Percentiles rank a stretch among this genome's conserved stretches.
These are phyloP conservation scores for Desmodus rotundus DNA, from an alignment of 2,113 vertebrate species.

Conservation along the genomic window DNA sequence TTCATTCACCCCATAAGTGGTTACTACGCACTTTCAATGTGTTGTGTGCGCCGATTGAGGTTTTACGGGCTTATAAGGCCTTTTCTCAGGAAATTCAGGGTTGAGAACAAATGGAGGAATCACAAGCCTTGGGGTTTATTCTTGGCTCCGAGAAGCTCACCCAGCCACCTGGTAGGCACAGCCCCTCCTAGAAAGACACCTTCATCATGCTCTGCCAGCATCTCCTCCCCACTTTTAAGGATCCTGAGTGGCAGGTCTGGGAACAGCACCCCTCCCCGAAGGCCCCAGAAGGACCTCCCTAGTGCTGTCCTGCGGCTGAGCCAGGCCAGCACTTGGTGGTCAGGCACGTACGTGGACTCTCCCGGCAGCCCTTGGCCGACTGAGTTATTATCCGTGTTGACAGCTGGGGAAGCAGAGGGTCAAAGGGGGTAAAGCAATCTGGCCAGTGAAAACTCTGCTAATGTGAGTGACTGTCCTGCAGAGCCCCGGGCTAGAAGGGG, in stretches of 20 bases:
- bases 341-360: not conserved
- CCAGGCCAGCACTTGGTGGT: not conserved
- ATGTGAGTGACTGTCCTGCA: not conserved
- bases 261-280: not conserved
- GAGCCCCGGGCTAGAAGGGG: not conserved
- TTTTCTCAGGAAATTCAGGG: not conserved
- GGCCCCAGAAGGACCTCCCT: not conserved
- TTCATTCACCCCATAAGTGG: not conserved
- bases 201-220: accelerated
- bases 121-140: not conserved
- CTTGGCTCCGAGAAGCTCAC: not conserved
- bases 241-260: not conserved
- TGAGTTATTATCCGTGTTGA: not conserved
- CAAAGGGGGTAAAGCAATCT: not conserved
- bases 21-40: accelerated
- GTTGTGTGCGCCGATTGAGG: not conserved
- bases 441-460: not conserved
- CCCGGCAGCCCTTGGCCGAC: accelerated
- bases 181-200: not conserved
- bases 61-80: not conserved
- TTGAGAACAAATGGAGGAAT: not conserved
- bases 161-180: accelerated
- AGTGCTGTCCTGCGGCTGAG: too few relatives aligned
- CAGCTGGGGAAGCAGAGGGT: not conserved
- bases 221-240: not conserved